Evolutionary conservation across 2,797 vertebrate genomes (phyloP), one percentile per base, ranked within the genome.

Genomic region (Crypturellus tataupa): DNA sequence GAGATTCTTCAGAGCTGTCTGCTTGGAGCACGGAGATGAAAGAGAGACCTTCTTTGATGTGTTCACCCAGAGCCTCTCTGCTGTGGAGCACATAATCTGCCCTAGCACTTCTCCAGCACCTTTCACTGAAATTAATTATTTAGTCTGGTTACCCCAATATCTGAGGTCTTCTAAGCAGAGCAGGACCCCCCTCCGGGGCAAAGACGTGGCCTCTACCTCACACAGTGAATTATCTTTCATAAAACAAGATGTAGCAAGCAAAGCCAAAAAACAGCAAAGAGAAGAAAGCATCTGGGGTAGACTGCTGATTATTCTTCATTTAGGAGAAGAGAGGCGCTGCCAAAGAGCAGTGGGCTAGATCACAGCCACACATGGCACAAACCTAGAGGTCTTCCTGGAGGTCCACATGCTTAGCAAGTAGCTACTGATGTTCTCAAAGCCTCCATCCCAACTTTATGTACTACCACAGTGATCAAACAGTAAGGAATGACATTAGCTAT

Each of bases 21-120:
- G 92, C 93, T 91, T 4, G 0, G 90, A 88, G 88, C 80, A 76
- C 71, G 0, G 29, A 82, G 83, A 90, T 93, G 95, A 94, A 94
- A 91, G 75, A 69, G 93, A 93, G 88, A 81, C 83, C 65, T 76
- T 62, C 82, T 96, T 95, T 97, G 94, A 97, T 96, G 89, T 95
- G 89, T 21, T 85, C 76, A 58, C 33, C 73, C 42, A 56, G 83
- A 68, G 79, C 72, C 80, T 91, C 47, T 85, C 55, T 56, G 72
- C 85, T 72, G 71, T 12, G 25, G 68, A 4, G 6, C 1, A 1
- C 53, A 37, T 64, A 80, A 85, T 33, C 89, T 80, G 24, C 67
- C 56, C 13, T 12, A 95, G 89, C 88, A 10, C 81, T 91, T 77
- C 82, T 69, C 78, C 79, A 67, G 80, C 56, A 88, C 81, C 91